These are phyloP conservation scores for Epinotia ramella DNA, from an alignment of 2,888 invertebrate species.

Conservation along the genomic window DNA sequence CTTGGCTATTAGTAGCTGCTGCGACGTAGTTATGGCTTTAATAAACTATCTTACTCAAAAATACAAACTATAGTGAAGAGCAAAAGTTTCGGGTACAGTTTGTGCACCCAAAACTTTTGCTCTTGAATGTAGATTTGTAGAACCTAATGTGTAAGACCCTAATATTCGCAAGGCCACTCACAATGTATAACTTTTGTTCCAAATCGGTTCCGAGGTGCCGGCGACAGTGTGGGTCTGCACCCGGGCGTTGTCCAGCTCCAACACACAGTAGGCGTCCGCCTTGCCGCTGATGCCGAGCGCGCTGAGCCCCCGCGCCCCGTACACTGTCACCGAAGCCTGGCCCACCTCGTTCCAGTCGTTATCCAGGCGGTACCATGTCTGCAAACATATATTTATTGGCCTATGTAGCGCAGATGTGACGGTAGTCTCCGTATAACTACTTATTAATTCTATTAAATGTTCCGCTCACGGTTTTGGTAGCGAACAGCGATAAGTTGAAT, in stretches of 20 bases:
- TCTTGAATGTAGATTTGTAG: no score
- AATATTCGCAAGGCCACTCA: constrained; percentile 57
- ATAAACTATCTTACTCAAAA: no score
- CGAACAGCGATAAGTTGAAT: no score
- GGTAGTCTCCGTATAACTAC: not conserved
- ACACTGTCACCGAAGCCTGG: constrained; percentile 72
- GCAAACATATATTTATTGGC: constrained; percentile 42
- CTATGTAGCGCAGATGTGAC: not conserved
- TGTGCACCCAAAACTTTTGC: no score
- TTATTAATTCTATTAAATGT: no score
- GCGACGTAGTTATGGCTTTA: no score
- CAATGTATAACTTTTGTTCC: constrained; percentile 78
- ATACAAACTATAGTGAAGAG: no score
- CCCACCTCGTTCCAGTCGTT: constrained; percentile 74
- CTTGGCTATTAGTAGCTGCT: no score
- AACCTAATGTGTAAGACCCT: no score
- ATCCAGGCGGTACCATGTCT: constrained; percentile 76
- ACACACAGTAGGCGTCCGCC: constrained; percentile 74
- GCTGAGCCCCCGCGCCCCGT: constrained; percentile 70
- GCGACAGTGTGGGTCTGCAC: constrained; percentile 75
- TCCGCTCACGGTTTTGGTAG: no score
- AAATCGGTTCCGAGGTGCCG: constrained; percentile 70
- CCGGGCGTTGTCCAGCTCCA: constrained; percentile 77
- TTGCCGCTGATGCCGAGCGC: constrained; percentile 70
- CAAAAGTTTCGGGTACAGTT: no score